Evolutionary conservation across 2,888 invertebrate genomes (phyloP).

Genomic region (Diplazon laetatorius): DNA sequence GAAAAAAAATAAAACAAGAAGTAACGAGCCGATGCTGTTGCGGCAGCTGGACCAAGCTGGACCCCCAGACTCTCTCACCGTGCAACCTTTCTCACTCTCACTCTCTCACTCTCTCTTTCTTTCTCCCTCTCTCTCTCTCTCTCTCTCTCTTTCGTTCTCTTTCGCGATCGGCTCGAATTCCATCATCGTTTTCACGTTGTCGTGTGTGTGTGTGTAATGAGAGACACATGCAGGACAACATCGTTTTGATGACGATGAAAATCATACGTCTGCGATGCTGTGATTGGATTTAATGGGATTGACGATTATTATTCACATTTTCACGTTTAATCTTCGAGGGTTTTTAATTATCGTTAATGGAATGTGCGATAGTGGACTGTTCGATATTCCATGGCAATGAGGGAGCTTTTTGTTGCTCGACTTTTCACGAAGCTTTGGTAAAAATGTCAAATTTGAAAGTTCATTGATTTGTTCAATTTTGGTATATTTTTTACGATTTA

Average conservation of each 20-base stretch:
- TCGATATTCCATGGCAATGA: background rate
- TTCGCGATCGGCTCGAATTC: background rate
- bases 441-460: too few species aligned
- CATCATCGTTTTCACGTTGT: background rate
- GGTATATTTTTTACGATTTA: too few species aligned
- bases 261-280: background rate
- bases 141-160: background rate
- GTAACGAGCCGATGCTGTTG: background rate
- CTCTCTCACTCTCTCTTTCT: conserved; percentile 1
- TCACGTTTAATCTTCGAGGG: conserved; percentile 1
- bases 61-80: conserved; percentile 30
- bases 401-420: background rate
- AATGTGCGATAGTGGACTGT: too few species aligned
- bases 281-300: background rate
- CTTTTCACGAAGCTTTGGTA: too few species aligned
- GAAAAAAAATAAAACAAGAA: background rate
- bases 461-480: too few species aligned
- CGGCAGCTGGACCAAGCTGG: conserved; percentile 34
- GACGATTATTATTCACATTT: background rate
- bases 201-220: background rate
- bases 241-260: too few species aligned
- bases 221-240: too few species aligned
- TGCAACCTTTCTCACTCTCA: background rate
- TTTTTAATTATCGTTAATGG: too few species aligned
- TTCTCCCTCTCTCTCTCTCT: background rate